Conservation (phyloP, 92 coral and sea anemone species). For the Palythoa heliodiscus region DNA sequence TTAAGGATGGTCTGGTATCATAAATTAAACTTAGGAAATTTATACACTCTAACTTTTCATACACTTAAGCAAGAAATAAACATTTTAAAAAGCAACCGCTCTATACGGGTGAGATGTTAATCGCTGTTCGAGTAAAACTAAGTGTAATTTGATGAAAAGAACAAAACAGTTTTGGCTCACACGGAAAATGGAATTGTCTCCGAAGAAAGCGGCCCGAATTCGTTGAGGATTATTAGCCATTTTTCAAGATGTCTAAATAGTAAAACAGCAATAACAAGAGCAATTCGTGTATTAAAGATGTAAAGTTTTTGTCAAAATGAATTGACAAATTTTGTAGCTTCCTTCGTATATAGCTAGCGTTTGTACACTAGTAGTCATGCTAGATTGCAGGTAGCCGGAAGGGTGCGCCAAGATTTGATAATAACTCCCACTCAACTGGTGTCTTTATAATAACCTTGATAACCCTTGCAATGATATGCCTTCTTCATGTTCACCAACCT, state of each 20-base stretch:
- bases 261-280: not conserved
- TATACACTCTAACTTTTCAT: constrained; percentile 13
- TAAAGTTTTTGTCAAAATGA: not conserved
- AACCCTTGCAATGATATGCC: not conserved
- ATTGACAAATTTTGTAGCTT: not conserved
- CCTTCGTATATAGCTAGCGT: not conserved
- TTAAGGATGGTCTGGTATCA: constrained; percentile 1
- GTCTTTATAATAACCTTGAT: not conserved
- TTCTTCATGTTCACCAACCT: not conserved
- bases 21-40: constrained; percentile 1
- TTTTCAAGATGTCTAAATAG: not conserved
- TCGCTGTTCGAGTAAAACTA: not conserved
- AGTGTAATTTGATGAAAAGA: not conserved
- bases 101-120: not conserved
- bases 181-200: no score
- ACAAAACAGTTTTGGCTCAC: not conserved
- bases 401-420: not conserved
- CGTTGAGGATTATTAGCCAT: not conserved
- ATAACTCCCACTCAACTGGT: not conserved
- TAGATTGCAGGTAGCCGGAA: not conserved
- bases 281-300: not conserved
- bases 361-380: not conserved
- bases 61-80: constrained; percentile 7
- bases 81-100: not conserved
- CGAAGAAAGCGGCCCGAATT: not conserved